A percentile compares a stretch with the other conserved stretches of the same genome.
Conservation (phyloP, 2,113 vertebrate species). For the Aegithalos caudatus region DNA sequence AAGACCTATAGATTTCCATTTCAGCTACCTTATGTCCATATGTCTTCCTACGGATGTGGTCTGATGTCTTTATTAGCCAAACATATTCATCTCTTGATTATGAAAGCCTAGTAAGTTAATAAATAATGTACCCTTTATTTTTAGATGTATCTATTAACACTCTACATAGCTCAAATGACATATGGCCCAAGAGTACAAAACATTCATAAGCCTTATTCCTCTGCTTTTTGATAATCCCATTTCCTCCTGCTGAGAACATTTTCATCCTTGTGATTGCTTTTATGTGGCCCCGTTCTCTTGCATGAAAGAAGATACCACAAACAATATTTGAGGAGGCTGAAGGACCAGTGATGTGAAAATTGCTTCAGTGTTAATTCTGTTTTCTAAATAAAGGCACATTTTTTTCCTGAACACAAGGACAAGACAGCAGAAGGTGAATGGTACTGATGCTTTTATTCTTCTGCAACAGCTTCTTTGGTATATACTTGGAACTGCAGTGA, state of each 20-base stretch:
- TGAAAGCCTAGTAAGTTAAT: background rate
- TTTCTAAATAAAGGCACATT: constrained; percentile 11
- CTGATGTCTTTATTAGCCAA: background rate
- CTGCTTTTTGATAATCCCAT: constrained; percentile 2
- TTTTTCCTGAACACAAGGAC: background rate
- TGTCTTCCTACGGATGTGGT: background rate
- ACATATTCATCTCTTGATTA: background rate
- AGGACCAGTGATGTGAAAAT: constrained; percentile 32
- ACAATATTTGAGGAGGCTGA: background rate
- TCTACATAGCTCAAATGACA: background rate
- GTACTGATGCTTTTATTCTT: background rate
- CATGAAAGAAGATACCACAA: background rate
- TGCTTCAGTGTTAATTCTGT: constrained; percentile 15
- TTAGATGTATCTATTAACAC: background rate
- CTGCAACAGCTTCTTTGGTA: background rate
- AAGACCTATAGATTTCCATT: background rate
- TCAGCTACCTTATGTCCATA: background rate
- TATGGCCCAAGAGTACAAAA: background rate
- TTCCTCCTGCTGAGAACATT: constrained; percentile 32
- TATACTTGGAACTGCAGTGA: background rate
- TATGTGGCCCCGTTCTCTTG: background rate
- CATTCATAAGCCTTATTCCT: background rate
- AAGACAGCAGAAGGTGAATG: background rate
- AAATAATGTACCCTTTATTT: background rate
- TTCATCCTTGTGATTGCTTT: constrained; percentile 31